Base-by-base conservation (phyloP, 2,797 vertebrate species). In the Acrocephalus scirpaceus region DNA sequence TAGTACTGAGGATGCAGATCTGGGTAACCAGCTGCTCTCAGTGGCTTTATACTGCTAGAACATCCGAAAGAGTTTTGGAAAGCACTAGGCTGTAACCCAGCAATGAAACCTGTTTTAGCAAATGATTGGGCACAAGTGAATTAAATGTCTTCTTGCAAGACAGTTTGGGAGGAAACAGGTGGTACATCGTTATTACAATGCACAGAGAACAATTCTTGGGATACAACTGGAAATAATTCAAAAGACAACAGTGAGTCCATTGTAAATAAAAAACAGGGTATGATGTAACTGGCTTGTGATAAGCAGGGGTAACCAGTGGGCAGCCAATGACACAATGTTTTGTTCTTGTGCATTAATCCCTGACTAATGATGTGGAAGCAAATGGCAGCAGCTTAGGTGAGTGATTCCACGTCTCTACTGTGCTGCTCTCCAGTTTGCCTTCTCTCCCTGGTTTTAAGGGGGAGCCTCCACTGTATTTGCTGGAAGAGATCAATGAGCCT, bases 231-330 rank as follows among this genome's bases (percentile, higher is more conserved):
- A 92, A 67, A 79, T 29, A 47, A 86, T 73, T 95, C 56, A 73
- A 66, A 78, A 73, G 72, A 30, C 51, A 73, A 38, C 62, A 54
- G 60, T 44, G 62, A 83, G 21, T 64, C 82, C 21, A n/a, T 62
- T 92, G 83, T 86, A 90, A 92, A 78, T 76, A 48, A 90, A 92
- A 94, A 92, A 5, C 64, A 86, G 67, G 61, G 10, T 90, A 15
- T 92, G 82, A 86, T 64, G 56, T 90, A 75, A 78, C 8, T 34
- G 42, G 47, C 45, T 86, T 62, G 57, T 86, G 66, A 58, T 54
- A 67, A 65, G 32, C 77, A 67, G 50, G 34, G 74, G 27, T 79
- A 92, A 48, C 71, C 62, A 62, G 65, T 80, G 75, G 56, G 75
- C 47, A 96, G 81, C 58, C 69, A 81, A 88, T 66, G 79, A 72